These are phyloP conservation scores for Epinotia brunnichana DNA, from an alignment of 2,888 invertebrate species.

Conservation along the genomic window DNA sequence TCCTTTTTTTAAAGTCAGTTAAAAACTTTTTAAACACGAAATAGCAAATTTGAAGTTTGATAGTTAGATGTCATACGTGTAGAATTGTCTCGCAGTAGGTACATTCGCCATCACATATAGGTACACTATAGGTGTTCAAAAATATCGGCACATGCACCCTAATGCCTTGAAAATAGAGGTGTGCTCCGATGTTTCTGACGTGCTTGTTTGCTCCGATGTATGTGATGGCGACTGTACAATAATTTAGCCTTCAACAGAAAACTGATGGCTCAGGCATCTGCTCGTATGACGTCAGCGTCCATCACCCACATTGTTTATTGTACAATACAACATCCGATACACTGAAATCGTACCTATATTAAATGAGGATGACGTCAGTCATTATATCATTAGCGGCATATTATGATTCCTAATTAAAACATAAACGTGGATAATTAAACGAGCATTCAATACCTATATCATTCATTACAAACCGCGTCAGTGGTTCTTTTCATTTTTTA, in stretches of 20 bases:
- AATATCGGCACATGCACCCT: too few species aligned
- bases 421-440: background rate
- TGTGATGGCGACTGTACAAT: too few species aligned
- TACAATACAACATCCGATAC: conserved; percentile 30
- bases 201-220: too few species aligned
- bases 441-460: background rate
- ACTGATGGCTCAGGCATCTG: conserved; percentile 25
- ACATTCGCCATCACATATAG: too few species aligned
- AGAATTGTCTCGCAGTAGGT: background rate
- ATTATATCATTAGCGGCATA: conserved; percentile 1
- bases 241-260: conserved; percentile 15
- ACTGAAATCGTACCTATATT: conserved; percentile 20
- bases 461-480: background rate
- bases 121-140: too few species aligned
- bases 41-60: too few species aligned
- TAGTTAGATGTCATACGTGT: background rate
- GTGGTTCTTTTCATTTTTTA: background rate
- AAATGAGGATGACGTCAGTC: conserved; percentile 39
- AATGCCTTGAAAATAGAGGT: too few species aligned
- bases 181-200: too few species aligned
- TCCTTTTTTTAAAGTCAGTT: too few species aligned
- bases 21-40: too few species aligned
- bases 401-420: conserved; percentile 16
- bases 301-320: conserved; percentile 30
- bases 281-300: conserved; percentile 17